These are phyloP conservation scores for Enteromius viviparus DNA, from an alignment of 2,797 vertebrate species.

Conservation along the genomic window DNA sequence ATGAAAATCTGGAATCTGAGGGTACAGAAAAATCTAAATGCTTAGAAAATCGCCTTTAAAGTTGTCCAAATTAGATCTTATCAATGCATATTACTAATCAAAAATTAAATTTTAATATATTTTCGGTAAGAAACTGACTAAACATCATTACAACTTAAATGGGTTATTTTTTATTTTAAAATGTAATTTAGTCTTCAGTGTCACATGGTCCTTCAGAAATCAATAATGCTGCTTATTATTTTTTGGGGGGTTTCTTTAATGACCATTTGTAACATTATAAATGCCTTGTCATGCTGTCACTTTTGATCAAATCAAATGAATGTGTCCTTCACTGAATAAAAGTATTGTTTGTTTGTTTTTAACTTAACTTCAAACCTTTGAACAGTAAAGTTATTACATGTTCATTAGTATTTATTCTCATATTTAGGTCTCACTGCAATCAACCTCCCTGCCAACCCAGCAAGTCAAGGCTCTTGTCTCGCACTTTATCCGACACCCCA, in stretches of 20 bases:
- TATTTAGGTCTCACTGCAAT: conserved; percentile 65
- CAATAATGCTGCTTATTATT: neutral
- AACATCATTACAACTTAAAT: neutral
- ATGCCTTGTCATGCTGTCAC: neutral
- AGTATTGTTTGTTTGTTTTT: neutral
- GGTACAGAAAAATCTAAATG: no score
- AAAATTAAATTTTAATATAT: no score
- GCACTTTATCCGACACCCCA: conserved; percentile 76
- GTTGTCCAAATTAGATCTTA: no score
- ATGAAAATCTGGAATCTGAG: no score
- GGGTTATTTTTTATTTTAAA: neutral
- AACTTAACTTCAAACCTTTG: neutral
- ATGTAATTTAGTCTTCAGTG: neutral
- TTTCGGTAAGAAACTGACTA: no score
- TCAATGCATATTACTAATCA: no score
- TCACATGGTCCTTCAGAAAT: neutral
- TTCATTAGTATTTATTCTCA: neutral
- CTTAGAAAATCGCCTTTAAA: no score
- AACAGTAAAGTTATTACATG: neutral
- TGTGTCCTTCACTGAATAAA: neutral
- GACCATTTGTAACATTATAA: neutral
- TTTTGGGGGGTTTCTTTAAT: neutral
- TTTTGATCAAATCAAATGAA: neutral
- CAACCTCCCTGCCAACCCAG: conserved; percentile 64
- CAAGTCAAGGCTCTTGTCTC: conserved; percentile 73